Evolutionary conservation across 2,797 vertebrate species (phyloP), one percentile per base, ranked within the genome.

Genomic region (Crocodylus rhombifer): DNA sequence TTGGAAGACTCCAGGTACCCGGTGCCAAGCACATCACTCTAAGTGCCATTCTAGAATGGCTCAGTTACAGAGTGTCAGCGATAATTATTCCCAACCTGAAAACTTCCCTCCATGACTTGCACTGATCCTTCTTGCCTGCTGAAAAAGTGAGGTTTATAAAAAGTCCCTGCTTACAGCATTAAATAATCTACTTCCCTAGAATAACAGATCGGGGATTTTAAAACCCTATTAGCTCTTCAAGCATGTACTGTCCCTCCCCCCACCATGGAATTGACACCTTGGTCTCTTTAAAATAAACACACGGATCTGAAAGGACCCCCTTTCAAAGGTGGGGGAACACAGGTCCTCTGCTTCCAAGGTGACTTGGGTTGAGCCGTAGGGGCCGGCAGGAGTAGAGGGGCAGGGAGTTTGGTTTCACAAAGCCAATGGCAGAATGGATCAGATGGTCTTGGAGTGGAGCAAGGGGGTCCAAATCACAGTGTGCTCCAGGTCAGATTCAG

Each of bases 41-140:
- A 36, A 51, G n/a, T 23, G 75, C 33, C 3, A 0, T 33, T 6
- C 6, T 3, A 26, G 56, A 55, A 20, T 1, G 4, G 4, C 56
- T 61, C 76, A 0, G 0, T 85, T 74, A 77, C 61, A 0, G 0
- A 0, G 2, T 2, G 51, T 62, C 12, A 84, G 42, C 4, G 3
- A 25, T 82, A n/a, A 83, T 88, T 61, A 69, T 2, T 15, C 56
- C 61, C 80, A 60, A 3, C 26, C 33, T 30, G 7, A 2, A 0
- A 67, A 5, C 17, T 42, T 67, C 58, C 58, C 63, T 6, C 74
- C 18, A 20, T 36, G 25, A 62, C 51, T 84, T 55, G 25, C 28
- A 6, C 74, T 67, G 67, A 28, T 51, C 76, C 14, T 57, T 82
- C 82, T 16, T 0, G 33, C 65, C 61, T 18, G 17, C 6, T 0